Base-by-base conservation (phyloP, 2,888 invertebrate genomes). In the Bibio marci region DNA sequence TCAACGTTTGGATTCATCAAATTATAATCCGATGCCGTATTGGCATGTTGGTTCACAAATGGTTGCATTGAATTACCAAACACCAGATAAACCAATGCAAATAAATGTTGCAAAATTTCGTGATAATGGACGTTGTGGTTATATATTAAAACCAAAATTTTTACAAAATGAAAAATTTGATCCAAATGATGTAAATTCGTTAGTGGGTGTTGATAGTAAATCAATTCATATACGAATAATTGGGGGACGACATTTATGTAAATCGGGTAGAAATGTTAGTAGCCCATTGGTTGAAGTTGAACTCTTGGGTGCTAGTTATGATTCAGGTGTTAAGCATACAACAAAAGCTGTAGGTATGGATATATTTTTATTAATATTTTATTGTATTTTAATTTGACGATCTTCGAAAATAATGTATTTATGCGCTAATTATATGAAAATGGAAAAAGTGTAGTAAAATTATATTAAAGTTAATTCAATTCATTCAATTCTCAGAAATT, bases 1-100 rank as follows among this genome's bases (percentile, higher is more conserved):
- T 0, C 87, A 88, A 54, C 70, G 97, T 37, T 76, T 97, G 39
- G 95, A 97, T 54, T 97, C 97, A 0, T 92, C 94, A 1, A 98
- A 98, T 65, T 98, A 92, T 59, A 86, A 85, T 64, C 97, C 98
- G 0, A 70, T 88, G 6, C 77, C 83, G 2, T 80, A 94, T 64
- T 98, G 97, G 97, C 92, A 91, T 58, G 73, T 77, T 11, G 97
- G 94, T 2, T 87, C 85, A 35, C 98, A 98, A 62, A 88, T 98
- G 91, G 86, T 90, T 1, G 95, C 97, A 0, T 65, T 98, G 4
- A 98, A 98, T 63, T 98, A 91, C 61, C 98, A 98, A 62, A 97
- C 97, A 0, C 71, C 77, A 44, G 97, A 97, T 57, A 86, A 85
- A 53, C 71, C 88, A 11, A 97, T 98, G 94, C 95, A 98, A 61